Evolutionary conservation across 2,797 vertebrate genomes (phyloP), one percentile per base, ranked within the genome.

Genomic region (Falco peregrinus): DNA sequence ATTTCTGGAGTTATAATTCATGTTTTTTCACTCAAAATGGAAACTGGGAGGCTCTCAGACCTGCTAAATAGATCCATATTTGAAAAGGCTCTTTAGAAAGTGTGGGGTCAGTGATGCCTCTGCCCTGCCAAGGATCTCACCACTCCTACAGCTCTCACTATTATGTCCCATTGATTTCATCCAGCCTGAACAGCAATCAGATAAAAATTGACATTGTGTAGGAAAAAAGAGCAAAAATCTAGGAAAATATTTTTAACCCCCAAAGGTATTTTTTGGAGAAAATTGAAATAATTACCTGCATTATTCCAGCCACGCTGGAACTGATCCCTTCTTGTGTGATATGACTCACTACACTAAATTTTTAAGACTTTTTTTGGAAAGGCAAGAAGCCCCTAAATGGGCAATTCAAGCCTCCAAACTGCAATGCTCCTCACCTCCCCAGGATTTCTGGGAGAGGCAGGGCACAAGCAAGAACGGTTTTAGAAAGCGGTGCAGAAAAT

Each of bases 361-460:
- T 92, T 45, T 64, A 83, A 63, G 39, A 82, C 39, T 19, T 45
- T 48, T 87, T 84, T 57, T 53, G 29, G 69, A 92, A 91, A 91
- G 69, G 61, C 61, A 80, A 88, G 84, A 93, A 93, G 79, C 82
- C 91, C 79, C 92, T 95, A 91, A 86, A 94, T 81, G 64, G 76
- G 35, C 69, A 97, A n/a, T 50, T 91, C 53, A 83, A 56, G 45
- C 84, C 54, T 93, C 17, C 78, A 77, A 71, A 43, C 48, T 75
- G 68, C 69, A 37, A 53, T 59, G 79, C 64, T 22, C 84, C 82
- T 73, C 82, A 91, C 65, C 57, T 93, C 61, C 76, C 69, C 0
- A 0, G 29, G 65, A 78, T 31, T 65, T 37, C 89, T 91, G 84
- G 59, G 47, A 71, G 35, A 89, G 76, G 21, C 82, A 89, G 22